Evolutionary conservation across 2,113 vertebrate genomes (phyloP).

Genomic region (Carassius carassius): DNA sequence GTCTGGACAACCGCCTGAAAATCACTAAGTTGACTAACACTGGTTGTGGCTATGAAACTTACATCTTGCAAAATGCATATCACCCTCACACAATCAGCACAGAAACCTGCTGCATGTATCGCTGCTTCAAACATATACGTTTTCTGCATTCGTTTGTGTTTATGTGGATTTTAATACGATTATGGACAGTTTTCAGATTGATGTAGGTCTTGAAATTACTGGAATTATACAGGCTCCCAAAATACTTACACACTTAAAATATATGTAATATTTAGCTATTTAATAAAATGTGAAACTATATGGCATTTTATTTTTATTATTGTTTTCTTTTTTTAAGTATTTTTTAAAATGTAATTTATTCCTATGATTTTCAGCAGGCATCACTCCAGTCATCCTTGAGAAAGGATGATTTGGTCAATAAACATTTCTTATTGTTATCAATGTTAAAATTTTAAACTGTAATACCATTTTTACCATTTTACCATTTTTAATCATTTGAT

Average conservation of each 20-base stretch:
- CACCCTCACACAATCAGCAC: slow-evolving; percentile 42
- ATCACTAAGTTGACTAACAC: slow-evolving; percentile 52
- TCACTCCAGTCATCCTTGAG: background rate
- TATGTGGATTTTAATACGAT: slow-evolving; percentile 5
- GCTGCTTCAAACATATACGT: slow-evolving; percentile 9
- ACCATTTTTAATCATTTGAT: background rate
- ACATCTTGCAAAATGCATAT: slow-evolving; percentile 41
- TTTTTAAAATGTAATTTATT: no score
- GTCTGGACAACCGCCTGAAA: slow-evolving; percentile 54
- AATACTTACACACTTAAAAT: background rate
- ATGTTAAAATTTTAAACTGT: background rate
- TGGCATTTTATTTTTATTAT: background rate
- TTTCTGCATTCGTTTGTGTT: slow-evolving; percentile 25
- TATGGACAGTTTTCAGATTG: background rate
- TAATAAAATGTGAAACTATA: background rate
- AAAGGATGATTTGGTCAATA: background rate
- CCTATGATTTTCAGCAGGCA: no score
- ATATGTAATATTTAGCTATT: background rate
- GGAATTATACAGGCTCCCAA: background rate
- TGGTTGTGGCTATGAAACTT: slow-evolving; percentile 43
- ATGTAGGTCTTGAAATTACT: background rate
- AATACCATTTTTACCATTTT: background rate
- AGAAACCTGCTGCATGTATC: slow-evolving; percentile 32
- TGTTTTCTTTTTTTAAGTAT: no score
- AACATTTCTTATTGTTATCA: background rate